Conservation (phyloP, 2,113 vertebrate genomes). For the Oriolus oriolus region DNA sequence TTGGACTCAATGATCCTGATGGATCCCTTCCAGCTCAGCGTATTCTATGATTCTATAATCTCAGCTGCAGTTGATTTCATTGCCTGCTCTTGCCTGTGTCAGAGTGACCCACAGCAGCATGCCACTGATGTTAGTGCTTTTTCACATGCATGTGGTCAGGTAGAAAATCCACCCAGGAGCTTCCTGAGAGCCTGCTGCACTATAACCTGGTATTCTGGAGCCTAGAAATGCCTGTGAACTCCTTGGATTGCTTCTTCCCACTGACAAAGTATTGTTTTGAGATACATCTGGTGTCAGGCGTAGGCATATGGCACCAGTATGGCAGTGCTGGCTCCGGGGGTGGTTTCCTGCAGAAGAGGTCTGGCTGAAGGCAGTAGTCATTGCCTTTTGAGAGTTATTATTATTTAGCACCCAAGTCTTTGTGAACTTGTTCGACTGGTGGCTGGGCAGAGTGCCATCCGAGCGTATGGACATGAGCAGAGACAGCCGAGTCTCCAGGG, state of each 20-base stretch:
- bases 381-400: constrained; percentile 34
- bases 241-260: constrained; percentile 24
- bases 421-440: constrained; percentile 48
- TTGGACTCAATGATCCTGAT: background rate
- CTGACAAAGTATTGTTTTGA: constrained; percentile 54
- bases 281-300: constrained; percentile 61
- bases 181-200: constrained; percentile 45
- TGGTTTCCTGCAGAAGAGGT: constrained; percentile 49
- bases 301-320: constrained; percentile 70
- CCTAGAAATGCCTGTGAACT: constrained; percentile 60
- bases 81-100: background rate
- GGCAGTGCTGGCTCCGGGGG: constrained; percentile 30
- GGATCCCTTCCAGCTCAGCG: background rate
- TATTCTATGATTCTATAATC: background rate
- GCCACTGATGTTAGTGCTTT: background rate
- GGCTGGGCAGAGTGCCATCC: constrained; percentile 45
- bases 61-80: background rate
- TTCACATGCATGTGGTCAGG: constrained; percentile 11
- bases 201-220: constrained; percentile 3
- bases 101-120: background rate
- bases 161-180: constrained; percentile 12
- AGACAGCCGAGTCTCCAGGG: constrained; percentile 14
- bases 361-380: constrained; percentile 33
- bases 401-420: constrained; percentile 51
- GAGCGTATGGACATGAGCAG: background rate